Conservation (phyloP, 2,113 vertebrate genomes). For the Paradisaea rubra region DNA sequence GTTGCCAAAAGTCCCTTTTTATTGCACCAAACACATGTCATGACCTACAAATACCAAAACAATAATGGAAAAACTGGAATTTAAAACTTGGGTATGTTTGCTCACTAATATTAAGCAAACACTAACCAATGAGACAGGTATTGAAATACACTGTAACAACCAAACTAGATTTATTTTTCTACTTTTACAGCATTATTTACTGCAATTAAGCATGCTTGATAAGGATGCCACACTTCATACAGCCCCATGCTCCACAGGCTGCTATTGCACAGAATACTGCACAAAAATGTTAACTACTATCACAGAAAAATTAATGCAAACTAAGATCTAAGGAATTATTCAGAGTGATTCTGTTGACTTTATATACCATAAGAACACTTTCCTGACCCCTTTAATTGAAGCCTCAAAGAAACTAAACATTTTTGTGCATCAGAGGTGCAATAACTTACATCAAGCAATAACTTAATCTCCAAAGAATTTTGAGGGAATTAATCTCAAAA, state of each 20-base stretch:
- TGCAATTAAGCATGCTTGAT: neutral
- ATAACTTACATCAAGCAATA: neutral
- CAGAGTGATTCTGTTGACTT: neutral
- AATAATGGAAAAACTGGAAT: neutral
- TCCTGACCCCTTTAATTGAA: neutral
- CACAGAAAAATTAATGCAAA: neutral
- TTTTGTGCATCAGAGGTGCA: neutral
- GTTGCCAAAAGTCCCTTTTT: conserved; percentile 91
- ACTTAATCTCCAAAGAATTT: neutral
- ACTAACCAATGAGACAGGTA: neutral
- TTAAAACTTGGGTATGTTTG: neutral
- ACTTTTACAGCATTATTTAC: neutral
- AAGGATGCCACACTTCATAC: neutral
- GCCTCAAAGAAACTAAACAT: neutral
- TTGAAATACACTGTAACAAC: neutral
- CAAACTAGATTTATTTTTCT: neutral
- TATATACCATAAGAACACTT: neutral
- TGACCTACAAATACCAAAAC: conserved; percentile 77
- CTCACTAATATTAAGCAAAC: neutral
- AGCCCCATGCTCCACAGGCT: neutral
- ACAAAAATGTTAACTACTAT: neutral
- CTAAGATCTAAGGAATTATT: neutral
- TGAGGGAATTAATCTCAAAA: too few relatives aligned
- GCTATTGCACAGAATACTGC: neutral
- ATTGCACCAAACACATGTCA: conserved; percentile 90